phyloP scores from a whole-genome alignment of 2,888 invertebrate species.

The Eilema griseolum region DNA sequence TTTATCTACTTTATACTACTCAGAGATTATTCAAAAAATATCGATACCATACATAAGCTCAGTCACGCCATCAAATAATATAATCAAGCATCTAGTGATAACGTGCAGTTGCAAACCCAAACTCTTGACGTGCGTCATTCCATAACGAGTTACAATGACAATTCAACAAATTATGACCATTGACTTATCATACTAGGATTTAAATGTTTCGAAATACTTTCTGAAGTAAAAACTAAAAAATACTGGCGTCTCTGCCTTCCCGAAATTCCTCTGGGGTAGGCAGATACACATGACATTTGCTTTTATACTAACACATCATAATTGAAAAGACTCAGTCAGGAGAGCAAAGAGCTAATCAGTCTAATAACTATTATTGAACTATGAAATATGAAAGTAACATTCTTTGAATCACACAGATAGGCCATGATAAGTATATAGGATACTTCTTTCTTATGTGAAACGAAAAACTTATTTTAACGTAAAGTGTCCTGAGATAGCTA shows the following conservation, averaged over 20 bases:
- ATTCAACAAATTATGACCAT: not conserved
- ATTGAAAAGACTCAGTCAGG: no score
- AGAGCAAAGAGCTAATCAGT: no score
- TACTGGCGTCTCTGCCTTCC: no score
- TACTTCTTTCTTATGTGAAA: not conserved
- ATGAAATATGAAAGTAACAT: no score
- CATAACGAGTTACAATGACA: not conserved
- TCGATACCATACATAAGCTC: not conserved
- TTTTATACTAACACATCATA: no score
- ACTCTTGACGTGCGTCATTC: not conserved
- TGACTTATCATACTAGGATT: no score
- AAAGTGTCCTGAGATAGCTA: not conserved
- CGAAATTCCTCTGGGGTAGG: no score
- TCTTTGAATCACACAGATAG: not conserved
- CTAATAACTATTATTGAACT: no score
- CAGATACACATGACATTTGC: no score
- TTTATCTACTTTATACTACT: not conserved
- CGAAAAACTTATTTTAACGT: not conserved
- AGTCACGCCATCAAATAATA: not conserved
- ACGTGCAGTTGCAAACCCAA: not conserved
- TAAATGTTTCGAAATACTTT: no score
- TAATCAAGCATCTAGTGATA: conserved; percentile 1
- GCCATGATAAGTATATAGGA: not conserved
- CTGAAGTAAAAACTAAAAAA: no score
- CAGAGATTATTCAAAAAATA: not conserved